Conservation (phyloP, 2,888 invertebrate genomes). For the Habroteleia sp. region DNA sequence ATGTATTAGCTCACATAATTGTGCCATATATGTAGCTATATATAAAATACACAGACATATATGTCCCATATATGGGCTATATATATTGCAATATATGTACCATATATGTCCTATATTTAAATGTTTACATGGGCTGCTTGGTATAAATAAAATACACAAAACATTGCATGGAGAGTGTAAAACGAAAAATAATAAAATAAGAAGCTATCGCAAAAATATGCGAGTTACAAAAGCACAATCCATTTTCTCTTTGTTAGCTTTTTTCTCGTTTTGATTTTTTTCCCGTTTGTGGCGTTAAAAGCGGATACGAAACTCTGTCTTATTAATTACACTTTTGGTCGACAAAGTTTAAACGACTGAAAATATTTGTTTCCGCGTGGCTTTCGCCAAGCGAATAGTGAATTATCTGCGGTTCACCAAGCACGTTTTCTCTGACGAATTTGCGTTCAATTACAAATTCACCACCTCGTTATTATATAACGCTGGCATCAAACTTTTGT, state of each 20-base stretch:
- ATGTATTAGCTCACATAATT: too few species aligned
- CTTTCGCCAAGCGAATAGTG: slow-evolving; percentile 45
- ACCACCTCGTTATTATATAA: slow-evolving; percentile 45
- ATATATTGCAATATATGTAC: too few species aligned
- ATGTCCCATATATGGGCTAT: too few species aligned
- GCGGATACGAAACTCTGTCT: slow-evolving; percentile 49
- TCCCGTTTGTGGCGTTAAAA: slow-evolving; percentile 23
- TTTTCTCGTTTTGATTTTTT: slow-evolving; percentile 17
- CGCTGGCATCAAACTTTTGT: slow-evolving; percentile 20
- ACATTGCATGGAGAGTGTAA: too few species aligned
- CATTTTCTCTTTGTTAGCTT: background rate
- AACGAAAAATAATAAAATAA: too few species aligned
- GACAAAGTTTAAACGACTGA: slow-evolving; percentile 63
- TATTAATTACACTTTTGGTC: slow-evolving; percentile 57
- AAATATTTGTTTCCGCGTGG: slow-evolving; percentile 59
- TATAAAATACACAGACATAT: too few species aligned
- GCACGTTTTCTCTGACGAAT: slow-evolving; percentile 54
- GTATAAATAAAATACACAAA: too few species aligned
- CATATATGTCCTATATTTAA: too few species aligned
- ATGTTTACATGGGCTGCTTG: too few species aligned
- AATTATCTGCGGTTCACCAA: slow-evolving; percentile 58
- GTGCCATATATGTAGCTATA: too few species aligned
- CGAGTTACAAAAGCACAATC: slow-evolving; percentile 8
- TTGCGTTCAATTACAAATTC: slow-evolving; percentile 59
- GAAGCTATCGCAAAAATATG: slow-evolving; percentile 1